phyloP scores from a whole-genome alignment of 2,797 vertebrate genomes.

The Phoeniculus purpureus region DNA sequence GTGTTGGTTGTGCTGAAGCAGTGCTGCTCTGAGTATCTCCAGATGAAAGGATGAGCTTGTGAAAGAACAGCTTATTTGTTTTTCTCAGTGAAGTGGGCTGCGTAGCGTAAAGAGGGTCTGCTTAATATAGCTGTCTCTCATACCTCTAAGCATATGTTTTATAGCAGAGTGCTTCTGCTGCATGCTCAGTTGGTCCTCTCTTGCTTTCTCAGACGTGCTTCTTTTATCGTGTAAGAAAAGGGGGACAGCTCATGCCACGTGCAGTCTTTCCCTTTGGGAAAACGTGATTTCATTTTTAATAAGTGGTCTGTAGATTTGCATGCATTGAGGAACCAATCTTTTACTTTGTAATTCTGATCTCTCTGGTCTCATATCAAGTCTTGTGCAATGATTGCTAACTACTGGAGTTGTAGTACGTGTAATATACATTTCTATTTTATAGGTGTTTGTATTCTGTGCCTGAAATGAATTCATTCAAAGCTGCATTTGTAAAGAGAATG shows the following conservation, averaged over 20 bases:
- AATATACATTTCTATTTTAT: background rate
- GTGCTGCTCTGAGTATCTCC: rapidly evolving
- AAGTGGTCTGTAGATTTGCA: background rate
- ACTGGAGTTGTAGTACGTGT: background rate
- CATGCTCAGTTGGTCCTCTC: background rate
- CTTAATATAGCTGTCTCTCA: background rate
- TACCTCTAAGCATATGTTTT: background rate
- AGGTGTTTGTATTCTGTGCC: background rate
- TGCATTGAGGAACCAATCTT: background rate
- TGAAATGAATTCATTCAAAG: background rate
- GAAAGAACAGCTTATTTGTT: background rate
- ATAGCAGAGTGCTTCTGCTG: background rate
- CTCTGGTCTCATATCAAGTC: background rate
- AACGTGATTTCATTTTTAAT: background rate
- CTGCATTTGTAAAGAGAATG: background rate
- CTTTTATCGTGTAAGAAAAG: background rate
- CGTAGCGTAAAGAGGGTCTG: background rate
- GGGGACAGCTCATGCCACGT: background rate
- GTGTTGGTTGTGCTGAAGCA: background rate
- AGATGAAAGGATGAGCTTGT: background rate
- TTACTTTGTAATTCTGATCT: background rate
- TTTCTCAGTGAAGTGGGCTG: background rate
- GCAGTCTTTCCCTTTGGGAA: background rate
- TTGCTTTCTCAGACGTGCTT: background rate
- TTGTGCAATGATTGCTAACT: background rate